phyloP scores from a whole-genome alignment of 2,113 vertebrate genomes.

The Mobula hypostoma region DNA sequence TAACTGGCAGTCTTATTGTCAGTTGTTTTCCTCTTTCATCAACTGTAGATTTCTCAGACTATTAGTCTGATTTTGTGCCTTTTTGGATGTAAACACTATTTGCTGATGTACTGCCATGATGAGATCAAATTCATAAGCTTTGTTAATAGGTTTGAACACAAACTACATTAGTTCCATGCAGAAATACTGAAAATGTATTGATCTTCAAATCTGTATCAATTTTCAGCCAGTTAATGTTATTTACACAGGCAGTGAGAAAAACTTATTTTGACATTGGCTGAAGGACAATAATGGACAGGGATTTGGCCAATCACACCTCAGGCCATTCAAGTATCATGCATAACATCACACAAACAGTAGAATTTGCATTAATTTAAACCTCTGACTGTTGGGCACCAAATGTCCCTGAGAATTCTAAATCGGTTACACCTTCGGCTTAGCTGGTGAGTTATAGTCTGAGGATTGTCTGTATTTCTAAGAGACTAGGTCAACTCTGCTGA shows the following conservation, averaged over 20 bases:
- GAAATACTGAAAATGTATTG: neutral
- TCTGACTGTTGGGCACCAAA: neutral
- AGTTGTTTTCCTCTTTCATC: neutral
- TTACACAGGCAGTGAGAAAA: neutral
- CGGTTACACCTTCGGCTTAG: neutral
- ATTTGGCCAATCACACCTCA: neutral
- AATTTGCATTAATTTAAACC: conserved; percentile 23
- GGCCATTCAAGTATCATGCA: neutral
- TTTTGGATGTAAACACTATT: too few species aligned
- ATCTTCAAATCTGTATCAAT: neutral
- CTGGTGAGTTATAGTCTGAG: neutral
- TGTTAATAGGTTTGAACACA: neutral
- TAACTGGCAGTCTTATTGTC: neutral
- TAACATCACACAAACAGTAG: neutral
- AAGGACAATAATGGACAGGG: neutral
- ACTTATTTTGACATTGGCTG: neutral
- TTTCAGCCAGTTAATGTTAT: neutral
- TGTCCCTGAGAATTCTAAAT: neutral
- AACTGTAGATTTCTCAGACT: neutral
- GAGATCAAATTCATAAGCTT: neutral
- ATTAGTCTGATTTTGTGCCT: neutral
- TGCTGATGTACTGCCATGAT: neutral
- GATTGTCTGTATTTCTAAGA: neutral
- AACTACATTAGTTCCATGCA: neutral
- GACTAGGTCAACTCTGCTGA: neutral